Evolutionary conservation across 1,140 invertebrate genomes (phyloP), one percentile per base, ranked within the genome.

Genomic region (Pemphigus obesinymphae): DNA sequence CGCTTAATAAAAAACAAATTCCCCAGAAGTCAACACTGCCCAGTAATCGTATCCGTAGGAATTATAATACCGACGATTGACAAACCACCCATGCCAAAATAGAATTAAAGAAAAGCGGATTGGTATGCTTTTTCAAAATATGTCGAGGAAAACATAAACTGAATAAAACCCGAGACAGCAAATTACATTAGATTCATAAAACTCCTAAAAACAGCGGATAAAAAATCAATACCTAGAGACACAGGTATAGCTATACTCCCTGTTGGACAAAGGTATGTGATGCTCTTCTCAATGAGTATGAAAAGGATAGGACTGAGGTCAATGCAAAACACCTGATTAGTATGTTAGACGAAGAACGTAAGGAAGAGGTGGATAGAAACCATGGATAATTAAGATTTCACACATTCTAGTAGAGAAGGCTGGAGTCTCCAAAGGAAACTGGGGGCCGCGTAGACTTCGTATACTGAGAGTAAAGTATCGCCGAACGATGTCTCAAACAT

Each of bases 141-240:
- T 61, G 58, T 61, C 10, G 58, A 61, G 58, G 26, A 61, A 61
- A 61, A 31, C 31, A 61, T 61, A 29, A 61, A 61, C 58, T 26
- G 15, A 61, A 61, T 61, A 61, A 61, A 61, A 31, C 58, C 26
- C 29, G 11, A 61, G 29, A 17, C 58, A 26, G 26, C 26, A 29
- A 61, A 61, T 31, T 61, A 31, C 15, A 58, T 58, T 3, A 58
- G 53, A 61, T 61, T 61, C 15, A 63, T 31, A 31, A 40, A 43
- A 82, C 86, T 68, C 63, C 20, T 40, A 37, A 82, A 82, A 53
- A n/a, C 20, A 29, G 58, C 15, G 45, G 61, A 29, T 23, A 70
- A 29, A 83, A 61, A 29, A 29, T 61, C 23, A 61, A 29, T 61
- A 31, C 26, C 26, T 17, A 61, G 6, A 61, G 58, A 61, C 23